phyloP scores from a whole-genome alignment of 2,888 invertebrate genomes.

The Cheiracanthium punctorium region DNA sequence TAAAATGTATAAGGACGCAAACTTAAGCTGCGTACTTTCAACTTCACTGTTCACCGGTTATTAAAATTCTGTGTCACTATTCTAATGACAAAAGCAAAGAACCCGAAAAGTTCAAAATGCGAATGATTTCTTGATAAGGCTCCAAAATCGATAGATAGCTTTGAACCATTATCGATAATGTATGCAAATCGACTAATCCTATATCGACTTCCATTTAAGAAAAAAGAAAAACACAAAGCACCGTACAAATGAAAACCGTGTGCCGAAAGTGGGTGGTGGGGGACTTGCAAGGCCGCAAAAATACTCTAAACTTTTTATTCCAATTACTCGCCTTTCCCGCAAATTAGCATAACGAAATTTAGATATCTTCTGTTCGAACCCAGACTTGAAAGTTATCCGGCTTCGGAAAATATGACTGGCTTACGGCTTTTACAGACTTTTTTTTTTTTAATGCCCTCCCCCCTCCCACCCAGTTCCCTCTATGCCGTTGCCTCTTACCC shows the following conservation, averaged over 20 bases:
- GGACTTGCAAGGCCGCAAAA: conserved; percentile 1
- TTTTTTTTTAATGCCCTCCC: background rate
- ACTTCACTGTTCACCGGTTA: too few species aligned
- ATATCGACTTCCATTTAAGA: conserved; percentile 25
- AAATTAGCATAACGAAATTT: conserved; percentile 61
- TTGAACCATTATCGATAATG: conserved; percentile 4
- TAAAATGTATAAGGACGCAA: too few species aligned
- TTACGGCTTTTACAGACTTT: conserved; percentile 8
- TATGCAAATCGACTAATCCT: conserved; percentile 16
- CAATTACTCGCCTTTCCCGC: conserved; percentile 53
- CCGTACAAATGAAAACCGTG: conserved; percentile 5
- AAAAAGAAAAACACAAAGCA: too few species aligned
- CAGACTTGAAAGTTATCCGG: conserved; percentile 20
- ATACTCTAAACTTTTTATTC: conserved; percentile 66
- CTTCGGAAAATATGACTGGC: conserved; percentile 20
- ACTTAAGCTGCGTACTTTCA: too few species aligned
- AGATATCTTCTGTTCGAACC: conserved; percentile 2
- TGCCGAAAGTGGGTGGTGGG: background rate
- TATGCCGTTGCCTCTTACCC: background rate
- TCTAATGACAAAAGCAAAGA: too few species aligned
- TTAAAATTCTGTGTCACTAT: too few species aligned
- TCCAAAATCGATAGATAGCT: background rate
- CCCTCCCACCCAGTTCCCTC: background rate
- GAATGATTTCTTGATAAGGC: background rate
- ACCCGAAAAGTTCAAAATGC: background rate